Base-by-base conservation (phyloP, 2,113 vertebrate genomes). In the Dromas ardeola region DNA sequence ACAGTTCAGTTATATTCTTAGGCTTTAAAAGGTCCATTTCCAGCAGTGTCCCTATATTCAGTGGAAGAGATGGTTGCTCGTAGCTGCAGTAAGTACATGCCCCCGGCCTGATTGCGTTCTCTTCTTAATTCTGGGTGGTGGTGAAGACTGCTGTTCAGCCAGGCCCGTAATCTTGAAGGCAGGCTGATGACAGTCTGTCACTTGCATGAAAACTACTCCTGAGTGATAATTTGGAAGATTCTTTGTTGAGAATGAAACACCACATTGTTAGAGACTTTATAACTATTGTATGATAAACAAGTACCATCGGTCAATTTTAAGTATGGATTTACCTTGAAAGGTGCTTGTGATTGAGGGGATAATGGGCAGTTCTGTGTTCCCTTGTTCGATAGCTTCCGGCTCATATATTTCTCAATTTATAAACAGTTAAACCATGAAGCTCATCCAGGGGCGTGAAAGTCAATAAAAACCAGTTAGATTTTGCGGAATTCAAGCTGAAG, bases 401-500 rank as follows among this genome's bases (percentile, higher is more conserved):
- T 96, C 52, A 63, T 55, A 21, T 36, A 86, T 50, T 70, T 88
- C 81, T 93, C 67, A 77, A 29, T 88, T 77, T 90, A 53, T 93
- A 93, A 95, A 71, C 85, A 90, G 50, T 87, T 96, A 92, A 90
- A 82, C 63, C 34, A 27, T 15, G 12, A 81, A 93, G 71, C 74
- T 92, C 15, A 81, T 72, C 30, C 70, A 78, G 23, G 15, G 13
- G 80, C 88, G 18, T 70, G 50, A 50, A 85, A 91, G 36, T 81
- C 89, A 81, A n/a, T 78, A 85, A 53, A 55, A 90, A 76, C 19
- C 20, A 36, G 69, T 47, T 38, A 74, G 59, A 85, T 77, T 86
- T 69, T 82, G 67, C 83, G 53, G 66, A 90, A 82, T 85, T 88
- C 45, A 77, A 56, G 36, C 2, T 73, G 84, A 88, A 23, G 40